A percentile compares a stretch with the other conserved stretches of the same genome.
These are phyloP conservation scores for Pterobdella sp. DNA, from an alignment of 2,888 invertebrate species.

Conservation along the genomic window DNA sequence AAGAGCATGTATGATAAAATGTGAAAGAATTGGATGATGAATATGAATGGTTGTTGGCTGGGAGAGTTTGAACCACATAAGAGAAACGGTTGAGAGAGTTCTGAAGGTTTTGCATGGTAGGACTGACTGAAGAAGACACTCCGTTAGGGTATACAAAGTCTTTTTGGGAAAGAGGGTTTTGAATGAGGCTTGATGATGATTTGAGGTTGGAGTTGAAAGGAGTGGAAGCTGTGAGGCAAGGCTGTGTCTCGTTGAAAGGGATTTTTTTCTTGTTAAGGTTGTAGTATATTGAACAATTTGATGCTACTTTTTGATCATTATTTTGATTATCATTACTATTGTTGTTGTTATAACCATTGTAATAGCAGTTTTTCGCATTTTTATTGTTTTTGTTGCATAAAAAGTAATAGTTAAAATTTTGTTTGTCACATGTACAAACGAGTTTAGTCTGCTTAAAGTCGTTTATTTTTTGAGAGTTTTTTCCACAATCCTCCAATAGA, in stretches of 20 bases:
- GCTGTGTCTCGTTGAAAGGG: neutral
- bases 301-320: neutral
- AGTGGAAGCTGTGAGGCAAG: neutral
- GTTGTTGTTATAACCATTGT: constrained; percentile 1
- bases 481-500: neutral
- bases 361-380: neutral
- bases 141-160: neutral
- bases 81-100: neutral
- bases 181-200: neutral
- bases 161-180: neutral
- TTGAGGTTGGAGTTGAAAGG: neutral
- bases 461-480: neutral
- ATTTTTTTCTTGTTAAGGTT: neutral
- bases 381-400: neutral
- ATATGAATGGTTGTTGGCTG: neutral
- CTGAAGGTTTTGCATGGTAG: neutral
- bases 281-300: neutral
- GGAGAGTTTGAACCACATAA: neutral
- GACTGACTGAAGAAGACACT: neutral
- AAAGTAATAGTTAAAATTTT: neutral
- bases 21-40: neutral
- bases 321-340: neutral
- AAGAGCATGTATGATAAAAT: neutral
- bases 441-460: neutral
- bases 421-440: neutral